Evolutionary conservation across 2,797 vertebrate genomes (phyloP), one percentile per base, ranked within the genome.

Genomic region (Telmatherina bonti): DNA sequence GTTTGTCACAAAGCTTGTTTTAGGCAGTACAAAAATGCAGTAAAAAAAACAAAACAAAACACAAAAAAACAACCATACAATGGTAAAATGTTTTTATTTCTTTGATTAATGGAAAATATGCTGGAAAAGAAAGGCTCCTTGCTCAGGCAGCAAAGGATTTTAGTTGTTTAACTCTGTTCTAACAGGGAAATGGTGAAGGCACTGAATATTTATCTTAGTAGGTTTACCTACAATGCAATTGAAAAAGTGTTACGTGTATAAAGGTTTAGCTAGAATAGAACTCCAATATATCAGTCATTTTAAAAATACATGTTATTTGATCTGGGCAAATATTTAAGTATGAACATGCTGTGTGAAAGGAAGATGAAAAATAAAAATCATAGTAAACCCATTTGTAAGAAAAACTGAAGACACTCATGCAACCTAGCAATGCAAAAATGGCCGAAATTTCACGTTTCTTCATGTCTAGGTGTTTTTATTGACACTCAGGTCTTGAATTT

Each of bases 401-500:
- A 83, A 72, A 80, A 81, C 53, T 29, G 61, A 86, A 74, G 81
- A 86, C 81, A 84, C 81, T 89, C 86, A 81, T 86, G 87, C 91
- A 91, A 90, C 90, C 90, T 79, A 89, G 82, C 90, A 91, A 94
- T 93, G 91, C 92, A 94, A 91, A 90, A 90, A 86, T 83, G 56
- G 41, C 33, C 16, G 36, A 80, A 85, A 78, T 88, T 87, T 92
- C 56, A 78, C 78, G 78, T 86, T 88, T 88, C 85, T 88, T 92
- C 87, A 82, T 43, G 62, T 91, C 80, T 85, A 79, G 83, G 88
- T 93, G 89, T 92, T 89, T 91, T 86, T 76, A 83, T 90, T 89
- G 90, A 90, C 93, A 93, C 94, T 95, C 94, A 94, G 94, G 95
- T 94, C 91, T 92, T 87, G 83, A 93, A 92, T 91, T 87, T 29